Conservation (phyloP, 2,888 invertebrate species). For the Oscheius sp. region DNA sequence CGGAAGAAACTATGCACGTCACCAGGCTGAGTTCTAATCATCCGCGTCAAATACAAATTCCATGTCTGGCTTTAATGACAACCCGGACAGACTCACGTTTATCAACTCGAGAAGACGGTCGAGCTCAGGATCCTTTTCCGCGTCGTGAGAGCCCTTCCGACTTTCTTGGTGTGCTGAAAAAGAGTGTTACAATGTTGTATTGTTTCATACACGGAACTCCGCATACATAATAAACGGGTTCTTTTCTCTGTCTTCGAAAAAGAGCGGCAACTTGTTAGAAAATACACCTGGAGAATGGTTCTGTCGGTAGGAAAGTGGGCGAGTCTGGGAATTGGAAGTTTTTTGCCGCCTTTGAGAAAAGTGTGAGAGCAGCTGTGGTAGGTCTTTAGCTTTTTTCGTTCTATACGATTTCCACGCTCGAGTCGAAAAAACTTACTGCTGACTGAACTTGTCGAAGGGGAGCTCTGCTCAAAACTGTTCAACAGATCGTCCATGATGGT, state of each 20-base stretch:
- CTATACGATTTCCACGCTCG: neutral
- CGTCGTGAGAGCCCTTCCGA: conserved; percentile 34
- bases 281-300: too few species aligned
- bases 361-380: conserved; percentile 12
- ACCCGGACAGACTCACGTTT: conserved; percentile 17
- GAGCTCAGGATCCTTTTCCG: conserved; percentile 34
- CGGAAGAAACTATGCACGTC: neutral
- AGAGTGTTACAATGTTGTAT: neutral
- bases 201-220: neutral
- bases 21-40: neutral
- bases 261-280: too few species aligned
- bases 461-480: conserved; percentile 34
- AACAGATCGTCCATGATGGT: conserved; percentile 36
- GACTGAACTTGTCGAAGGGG: conserved; percentile 22
- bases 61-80: neutral
- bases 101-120: conserved; percentile 36
- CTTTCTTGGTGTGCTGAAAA: conserved; percentile 27
- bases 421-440: conserved; percentile 16
- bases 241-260: neutral
- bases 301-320: conserved; percentile 1
- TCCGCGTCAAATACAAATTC: neutral
- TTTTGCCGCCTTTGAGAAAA: conserved; percentile 17
- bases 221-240: neutral
- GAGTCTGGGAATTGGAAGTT: conserved; percentile 26
- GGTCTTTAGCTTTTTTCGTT: neutral